Evolutionary conservation across 2,888 invertebrate genomes (phyloP).

Genomic region (Dryococelus australis): DNA sequence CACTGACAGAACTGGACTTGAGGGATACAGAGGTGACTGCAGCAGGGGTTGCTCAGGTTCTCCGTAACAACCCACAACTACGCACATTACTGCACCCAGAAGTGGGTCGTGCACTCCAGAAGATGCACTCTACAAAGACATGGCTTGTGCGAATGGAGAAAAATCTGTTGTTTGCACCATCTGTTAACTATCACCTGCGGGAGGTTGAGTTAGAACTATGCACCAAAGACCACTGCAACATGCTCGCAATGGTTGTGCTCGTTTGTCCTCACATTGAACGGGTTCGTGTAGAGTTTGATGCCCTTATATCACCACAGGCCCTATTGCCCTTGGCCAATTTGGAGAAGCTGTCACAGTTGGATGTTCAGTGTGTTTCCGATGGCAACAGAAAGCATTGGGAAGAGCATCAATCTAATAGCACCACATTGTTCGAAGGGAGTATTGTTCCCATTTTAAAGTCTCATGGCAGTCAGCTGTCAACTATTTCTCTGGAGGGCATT

Average conservation of each 20-base stretch:
- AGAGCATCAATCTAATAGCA: conserved; percentile 21
- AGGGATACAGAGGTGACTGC: conserved; percentile 47
- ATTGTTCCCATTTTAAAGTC: conserved; percentile 43
- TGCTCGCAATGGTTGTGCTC: conserved; percentile 41
- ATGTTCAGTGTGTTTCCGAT: conserved; percentile 43
- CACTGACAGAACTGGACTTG: conserved; percentile 45
- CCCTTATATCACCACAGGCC: conserved; percentile 39
- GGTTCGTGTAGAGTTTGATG: conserved; percentile 46
- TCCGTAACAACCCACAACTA: conserved; percentile 46
- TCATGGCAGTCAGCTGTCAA: conserved; percentile 40
- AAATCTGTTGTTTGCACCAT: conserved; percentile 26
- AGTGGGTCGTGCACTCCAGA: conserved; percentile 45
- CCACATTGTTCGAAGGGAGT: conserved; percentile 42
- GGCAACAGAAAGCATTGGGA: conserved; percentile 37
- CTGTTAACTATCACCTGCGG: conserved; percentile 38
- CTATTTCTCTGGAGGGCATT: conserved; percentile 45
- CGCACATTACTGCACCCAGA: conserved; percentile 44
- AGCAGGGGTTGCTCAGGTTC: conserved; percentile 42
- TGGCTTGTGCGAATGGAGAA: conserved; percentile 39
- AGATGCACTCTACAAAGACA: conserved; percentile 41
- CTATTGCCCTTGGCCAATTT: conserved; percentile 42
- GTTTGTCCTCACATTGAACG: conserved; percentile 45
- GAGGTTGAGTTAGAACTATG: conserved; percentile 44
- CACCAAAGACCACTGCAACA: conserved; percentile 39
- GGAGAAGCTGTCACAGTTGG: conserved; percentile 42